Evolutionary conservation across 1,140 invertebrate genomes (phyloP).

Genomic region (Bursaphelenchus mucronatus): DNA sequence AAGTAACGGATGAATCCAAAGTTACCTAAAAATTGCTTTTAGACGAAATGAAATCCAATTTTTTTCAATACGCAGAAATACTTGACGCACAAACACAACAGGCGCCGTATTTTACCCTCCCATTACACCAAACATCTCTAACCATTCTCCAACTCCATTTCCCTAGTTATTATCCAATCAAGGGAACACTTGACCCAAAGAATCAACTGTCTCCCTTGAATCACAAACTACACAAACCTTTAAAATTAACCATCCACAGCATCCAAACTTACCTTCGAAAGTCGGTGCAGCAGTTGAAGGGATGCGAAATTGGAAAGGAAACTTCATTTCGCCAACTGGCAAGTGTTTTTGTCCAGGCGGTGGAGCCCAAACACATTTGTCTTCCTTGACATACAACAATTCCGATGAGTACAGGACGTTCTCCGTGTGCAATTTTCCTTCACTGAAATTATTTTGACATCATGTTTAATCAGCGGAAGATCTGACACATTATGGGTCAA

Average conservation of each 20-base stretch:
- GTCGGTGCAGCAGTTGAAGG: slow-evolving; percentile 3
- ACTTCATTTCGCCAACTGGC: slow-evolving; percentile 5
- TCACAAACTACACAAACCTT: too few species aligned
- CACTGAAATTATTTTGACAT: neutral
- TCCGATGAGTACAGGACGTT: slow-evolving; percentile 5
- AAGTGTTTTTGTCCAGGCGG: slow-evolving; percentile 1
- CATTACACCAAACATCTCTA: too few species aligned
- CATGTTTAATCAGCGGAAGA: neutral
- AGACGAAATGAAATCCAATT: too few species aligned
- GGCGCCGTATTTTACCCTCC: too few species aligned
- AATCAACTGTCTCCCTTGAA: too few species aligned
- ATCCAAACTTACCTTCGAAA: neutral
- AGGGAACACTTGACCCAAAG: too few species aligned
- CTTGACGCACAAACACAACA: too few species aligned
- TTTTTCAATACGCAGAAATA: too few species aligned
- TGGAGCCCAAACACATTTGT: neutral
- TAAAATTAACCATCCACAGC: too few species aligned
- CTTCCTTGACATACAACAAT: slow-evolving; percentile 1
- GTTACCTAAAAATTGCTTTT: neutral
- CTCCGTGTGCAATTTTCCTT: neutral
- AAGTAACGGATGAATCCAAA: slow-evolving; percentile 29
- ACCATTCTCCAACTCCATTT: too few species aligned
- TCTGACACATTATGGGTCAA: too few species aligned
- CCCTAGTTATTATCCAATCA: too few species aligned
- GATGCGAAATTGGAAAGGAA: slow-evolving; percentile 7